A percentile compares a stretch with the other conserved stretches of the same genome.
Evolutionary conservation across 2,113 vertebrate species (phyloP).

Genomic region (Craseonycteris thonglongyai): DNA sequence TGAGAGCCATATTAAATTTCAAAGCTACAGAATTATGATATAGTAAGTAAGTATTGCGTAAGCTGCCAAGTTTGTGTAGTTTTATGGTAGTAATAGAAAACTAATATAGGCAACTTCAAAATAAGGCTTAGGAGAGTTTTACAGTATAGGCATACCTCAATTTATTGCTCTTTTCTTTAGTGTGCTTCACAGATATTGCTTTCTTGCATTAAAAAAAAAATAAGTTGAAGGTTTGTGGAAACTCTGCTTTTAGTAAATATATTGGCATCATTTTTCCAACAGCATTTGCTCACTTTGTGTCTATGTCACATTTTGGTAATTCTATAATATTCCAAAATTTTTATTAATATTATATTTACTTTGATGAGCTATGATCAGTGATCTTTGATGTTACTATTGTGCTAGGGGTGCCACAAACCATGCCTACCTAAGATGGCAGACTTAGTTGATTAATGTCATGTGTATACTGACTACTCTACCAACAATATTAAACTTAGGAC

Average conservation of each 20-base stretch:
- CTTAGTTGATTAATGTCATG: neutral
- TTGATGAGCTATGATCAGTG: neutral
- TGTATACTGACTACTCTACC: neutral
- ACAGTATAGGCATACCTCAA: neutral
- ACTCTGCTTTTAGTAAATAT: neutral
- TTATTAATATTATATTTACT: neutral
- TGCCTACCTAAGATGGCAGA: neutral
- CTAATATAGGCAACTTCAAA: neutral
- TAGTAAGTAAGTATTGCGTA: neutral
- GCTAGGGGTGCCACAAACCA: no score
- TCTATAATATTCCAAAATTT: neutral
- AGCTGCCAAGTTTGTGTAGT: neutral
- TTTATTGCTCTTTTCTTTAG: neutral
- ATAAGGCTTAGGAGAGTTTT: neutral
- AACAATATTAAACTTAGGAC: neutral
- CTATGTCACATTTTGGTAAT: neutral
- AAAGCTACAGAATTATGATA: neutral
- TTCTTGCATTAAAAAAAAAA: no score
- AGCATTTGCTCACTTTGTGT: neutral
- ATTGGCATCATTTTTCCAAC: neutral
- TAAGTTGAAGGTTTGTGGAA: no score
- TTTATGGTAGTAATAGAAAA: neutral
- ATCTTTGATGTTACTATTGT: neutral
- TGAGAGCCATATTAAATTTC: neutral
- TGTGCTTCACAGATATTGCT: neutral